Conservation (phyloP, 2,888 invertebrate species). For the Adelphocoris suturalis region DNA sequence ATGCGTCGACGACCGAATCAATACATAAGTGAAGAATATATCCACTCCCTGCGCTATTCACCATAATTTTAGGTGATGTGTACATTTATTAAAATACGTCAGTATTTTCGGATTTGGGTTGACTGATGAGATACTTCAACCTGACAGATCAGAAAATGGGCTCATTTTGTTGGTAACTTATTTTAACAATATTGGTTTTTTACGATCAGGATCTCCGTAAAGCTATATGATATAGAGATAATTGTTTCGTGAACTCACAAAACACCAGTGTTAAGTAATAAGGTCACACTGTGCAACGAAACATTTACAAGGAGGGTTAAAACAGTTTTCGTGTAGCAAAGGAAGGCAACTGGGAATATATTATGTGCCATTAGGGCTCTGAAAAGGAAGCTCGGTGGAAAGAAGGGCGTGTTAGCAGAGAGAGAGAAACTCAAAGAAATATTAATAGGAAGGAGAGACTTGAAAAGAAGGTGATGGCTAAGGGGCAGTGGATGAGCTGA, state of each 20-base stretch:
- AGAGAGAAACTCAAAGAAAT: constrained; percentile 54
- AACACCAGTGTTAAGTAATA: neutral
- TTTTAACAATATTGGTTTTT: too few relatives aligned
- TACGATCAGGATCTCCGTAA: too few relatives aligned
- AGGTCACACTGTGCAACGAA: neutral
- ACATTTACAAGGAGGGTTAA: neutral
- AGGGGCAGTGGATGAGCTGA: constrained; percentile 41
- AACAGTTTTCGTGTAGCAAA: constrained; percentile 26
- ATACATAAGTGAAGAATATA: too few relatives aligned
- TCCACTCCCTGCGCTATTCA: too few relatives aligned
- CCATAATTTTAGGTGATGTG: too few relatives aligned
- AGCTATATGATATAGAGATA: too few relatives aligned
- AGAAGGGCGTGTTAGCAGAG: constrained; percentile 57
- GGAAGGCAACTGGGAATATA: constrained; percentile 31
- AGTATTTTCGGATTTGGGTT: too few relatives aligned
- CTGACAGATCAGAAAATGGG: too few relatives aligned
- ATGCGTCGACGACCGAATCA: too few relatives aligned
- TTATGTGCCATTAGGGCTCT: constrained; percentile 8
- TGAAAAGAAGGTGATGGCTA: constrained; percentile 63
- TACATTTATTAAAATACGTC: too few relatives aligned
- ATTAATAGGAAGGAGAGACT: constrained; percentile 58
- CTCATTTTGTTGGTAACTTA: too few relatives aligned
- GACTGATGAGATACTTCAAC: too few relatives aligned
- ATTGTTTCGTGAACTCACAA: neutral
- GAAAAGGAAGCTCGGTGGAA: neutral